phyloP scores from a whole-genome alignment of 1,140 invertebrate genomes.

The Popillia japonica region DNA sequence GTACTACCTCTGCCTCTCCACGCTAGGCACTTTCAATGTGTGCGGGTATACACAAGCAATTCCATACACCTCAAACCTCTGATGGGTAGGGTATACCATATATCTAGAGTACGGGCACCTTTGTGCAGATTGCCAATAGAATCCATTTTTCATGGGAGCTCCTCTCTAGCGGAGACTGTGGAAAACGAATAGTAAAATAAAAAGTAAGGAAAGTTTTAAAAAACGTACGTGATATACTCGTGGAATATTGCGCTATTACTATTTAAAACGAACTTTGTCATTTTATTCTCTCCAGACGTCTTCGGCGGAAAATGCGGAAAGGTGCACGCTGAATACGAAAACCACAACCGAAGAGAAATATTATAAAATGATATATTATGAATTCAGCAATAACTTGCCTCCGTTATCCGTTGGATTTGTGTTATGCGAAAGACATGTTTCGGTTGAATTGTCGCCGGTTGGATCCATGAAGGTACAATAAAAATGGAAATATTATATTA shows the following conservation, averaged over 20 bases:
- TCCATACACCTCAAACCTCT: constrained; percentile 11
- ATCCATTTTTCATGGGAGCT: constrained; percentile 20
- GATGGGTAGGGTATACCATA: neutral
- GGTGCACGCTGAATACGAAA: too few relatives aligned
- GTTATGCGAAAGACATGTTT: too few relatives aligned
- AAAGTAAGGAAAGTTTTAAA: constrained; percentile 27
- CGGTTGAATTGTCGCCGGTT: too few relatives aligned
- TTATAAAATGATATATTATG: too few relatives aligned
- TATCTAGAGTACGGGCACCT: constrained; percentile 1
- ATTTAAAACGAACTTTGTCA: constrained; percentile 1
- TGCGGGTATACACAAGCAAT: constrained; percentile 3
- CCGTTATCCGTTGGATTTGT: too few relatives aligned
- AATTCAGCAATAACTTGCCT: too few relatives aligned
- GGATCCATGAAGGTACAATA: too few relatives aligned
- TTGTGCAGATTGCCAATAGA: constrained; percentile 29
- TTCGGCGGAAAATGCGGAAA: neutral
- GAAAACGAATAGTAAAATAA: constrained; percentile 2
- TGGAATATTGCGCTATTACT: constrained; percentile 3
- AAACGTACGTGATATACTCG: constrained; percentile 27
- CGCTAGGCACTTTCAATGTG: neutral
- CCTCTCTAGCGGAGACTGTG: neutral
- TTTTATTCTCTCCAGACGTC: neutral
- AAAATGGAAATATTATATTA: too few relatives aligned
- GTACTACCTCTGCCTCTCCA: too few relatives aligned
- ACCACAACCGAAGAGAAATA: too few relatives aligned